Evolutionary conservation across 1,140 invertebrate species (phyloP).

Genomic region (Dendrolimus punctatus): DNA sequence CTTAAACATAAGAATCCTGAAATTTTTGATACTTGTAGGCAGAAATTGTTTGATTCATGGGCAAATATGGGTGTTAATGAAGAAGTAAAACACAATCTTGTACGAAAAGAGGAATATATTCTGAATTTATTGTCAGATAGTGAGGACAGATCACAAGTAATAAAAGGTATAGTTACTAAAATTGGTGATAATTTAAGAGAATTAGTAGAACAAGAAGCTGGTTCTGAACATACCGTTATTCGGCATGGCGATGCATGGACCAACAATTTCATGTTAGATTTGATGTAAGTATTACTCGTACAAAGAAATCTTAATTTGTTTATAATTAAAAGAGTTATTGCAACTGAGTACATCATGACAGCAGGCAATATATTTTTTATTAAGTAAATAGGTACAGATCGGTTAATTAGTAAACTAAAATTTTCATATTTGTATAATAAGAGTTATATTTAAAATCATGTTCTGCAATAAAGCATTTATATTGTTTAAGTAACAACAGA

Average conservation of each 20-base stretch:
- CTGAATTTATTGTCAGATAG: background rate
- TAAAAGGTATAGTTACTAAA: background rate
- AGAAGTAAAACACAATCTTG: background rate
- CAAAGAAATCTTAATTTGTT: constrained; percentile 1
- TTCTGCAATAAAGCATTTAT: too few species aligned
- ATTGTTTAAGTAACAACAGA: too few species aligned
- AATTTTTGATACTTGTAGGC: constrained; percentile 20
- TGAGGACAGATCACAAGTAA: constrained; percentile 4
- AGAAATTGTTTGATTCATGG: constrained; percentile 9
- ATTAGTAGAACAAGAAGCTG: too few species aligned
- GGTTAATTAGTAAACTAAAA: too few species aligned
- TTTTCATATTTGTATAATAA: too few species aligned
- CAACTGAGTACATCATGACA: too few species aligned
- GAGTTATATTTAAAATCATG: too few species aligned
- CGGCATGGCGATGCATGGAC: constrained; percentile 19
- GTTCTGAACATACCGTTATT: constrained; percentile 8
- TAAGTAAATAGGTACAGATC: too few species aligned
- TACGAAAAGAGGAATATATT: too few species aligned
- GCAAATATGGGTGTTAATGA: background rate
- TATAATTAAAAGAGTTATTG: too few species aligned
- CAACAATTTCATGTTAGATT: constrained; percentile 19
- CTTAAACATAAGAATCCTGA: constrained; percentile 52
- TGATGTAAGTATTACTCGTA: background rate
- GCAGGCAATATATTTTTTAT: too few species aligned
- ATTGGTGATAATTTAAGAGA: background rate